Evolutionary conservation across 2,888 invertebrate genomes (phyloP), one percentile per base, ranked within the genome.

Genomic region (Xestia c-nigrum): DNA sequence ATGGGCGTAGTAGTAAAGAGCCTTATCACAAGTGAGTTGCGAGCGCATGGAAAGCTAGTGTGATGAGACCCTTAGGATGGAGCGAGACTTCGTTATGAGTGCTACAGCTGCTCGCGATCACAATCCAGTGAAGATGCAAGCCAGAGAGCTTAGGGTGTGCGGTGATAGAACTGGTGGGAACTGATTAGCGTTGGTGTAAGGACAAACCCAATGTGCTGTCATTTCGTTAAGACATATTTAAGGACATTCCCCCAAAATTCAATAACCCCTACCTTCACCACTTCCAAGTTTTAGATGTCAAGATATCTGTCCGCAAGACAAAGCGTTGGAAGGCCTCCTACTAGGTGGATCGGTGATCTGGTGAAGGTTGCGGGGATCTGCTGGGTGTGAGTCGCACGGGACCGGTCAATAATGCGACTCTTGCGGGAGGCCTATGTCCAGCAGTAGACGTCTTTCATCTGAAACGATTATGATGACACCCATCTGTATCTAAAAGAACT

Each of bases 31-130:
- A 31, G 31, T 3, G 31, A 31, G 31, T 31, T 31, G 31, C 31
- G 31, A 31, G 31, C 31, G 31, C 1, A 31, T 31, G 31, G 31
- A 31, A 31, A 31, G 31, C 31, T n/a, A n/a, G n/a, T n/a, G n/a
- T n/a, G n/a, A n/a, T n/a, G n/a, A n/a, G n/a, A n/a, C n/a, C n/a
- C n/a, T n/a, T n/a, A 31, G n/a, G 12, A 16, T 0, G 3, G 19
- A 16, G 7, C 4, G 5, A 19, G 10, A 16, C 59, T 31, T 16
- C 4, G 59, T 16, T 59, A 14, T 31, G 31, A 89, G 85, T 55
- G 24, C 59, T 31, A 47, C 91, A 89, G 87, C 88, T 92, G 91
- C 66, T 57, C 40, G 70, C 84, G 89, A 91, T 91, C 89, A 80
- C 91, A 91, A 92, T 92, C 93, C 90, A 52, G 10, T 5, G n/a